Percentiles rank a stretch among this genome's conserved stretches.
These are phyloP conservation scores for Eucriotettix oculatus DNA, from an alignment of 2,888 invertebrate species.

Conservation along the genomic window DNA sequence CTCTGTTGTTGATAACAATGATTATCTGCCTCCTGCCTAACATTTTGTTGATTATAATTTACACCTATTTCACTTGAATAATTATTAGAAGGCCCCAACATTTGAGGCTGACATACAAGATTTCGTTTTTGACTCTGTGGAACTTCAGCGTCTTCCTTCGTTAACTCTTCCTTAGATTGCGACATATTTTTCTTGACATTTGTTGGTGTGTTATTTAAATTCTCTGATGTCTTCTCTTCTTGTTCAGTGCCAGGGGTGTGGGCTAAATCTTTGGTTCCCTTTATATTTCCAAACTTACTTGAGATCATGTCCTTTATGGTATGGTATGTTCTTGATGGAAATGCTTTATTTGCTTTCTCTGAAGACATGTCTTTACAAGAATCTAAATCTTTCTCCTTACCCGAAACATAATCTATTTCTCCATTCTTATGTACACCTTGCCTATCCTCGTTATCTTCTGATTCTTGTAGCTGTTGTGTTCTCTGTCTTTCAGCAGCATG, in stretches of 20 bases:
- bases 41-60: no score
- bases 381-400: no score
- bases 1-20: no score
- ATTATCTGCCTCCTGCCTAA: no score
- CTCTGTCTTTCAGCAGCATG: no score
- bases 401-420: no score
- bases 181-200: conserved; percentile 21
- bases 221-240: conserved; percentile 16
- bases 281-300: conserved; percentile 37
- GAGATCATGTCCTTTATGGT: conserved; percentile 72
- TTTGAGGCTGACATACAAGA: conserved; percentile 1
- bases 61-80: conserved; percentile 3
- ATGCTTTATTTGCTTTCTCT: conserved; percentile 19
- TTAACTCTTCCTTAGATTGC: not conserved
- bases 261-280: not conserved
- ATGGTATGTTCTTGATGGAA: conserved; percentile 64
- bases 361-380: no score
- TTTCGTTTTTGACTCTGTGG: not conserved
- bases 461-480: no score
- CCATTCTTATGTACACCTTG: no score
- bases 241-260: not conserved
- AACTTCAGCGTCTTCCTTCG: not conserved
- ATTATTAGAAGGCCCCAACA: conserved; percentile 21
- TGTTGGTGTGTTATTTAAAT: conserved; percentile 19
- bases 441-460: no score